These are phyloP conservation scores for Lineus longissimus DNA, from an alignment of 1,140 invertebrate species.

Conservation along the genomic window DNA sequence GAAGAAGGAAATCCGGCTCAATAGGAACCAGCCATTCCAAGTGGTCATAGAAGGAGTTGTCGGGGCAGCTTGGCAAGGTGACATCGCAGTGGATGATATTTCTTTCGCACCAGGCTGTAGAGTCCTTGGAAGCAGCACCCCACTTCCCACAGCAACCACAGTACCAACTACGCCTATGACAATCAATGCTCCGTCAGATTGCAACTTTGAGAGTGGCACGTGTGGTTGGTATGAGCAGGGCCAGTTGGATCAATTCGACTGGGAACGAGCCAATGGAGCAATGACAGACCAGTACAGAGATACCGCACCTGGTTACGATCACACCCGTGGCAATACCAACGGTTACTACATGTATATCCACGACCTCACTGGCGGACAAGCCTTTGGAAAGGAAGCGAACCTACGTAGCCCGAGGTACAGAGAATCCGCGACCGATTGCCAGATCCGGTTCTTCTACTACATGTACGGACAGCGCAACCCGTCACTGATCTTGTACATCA, in stretches of 20 bases:
- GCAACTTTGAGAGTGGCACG: slow-evolving; percentile 31
- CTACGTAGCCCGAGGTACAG: slow-evolving; percentile 24
- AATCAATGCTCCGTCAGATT: slow-evolving; percentile 11
- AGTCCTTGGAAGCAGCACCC: no score
- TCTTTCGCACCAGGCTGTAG: slow-evolving; percentile 43
- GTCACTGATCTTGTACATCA: slow-evolving; percentile 18
- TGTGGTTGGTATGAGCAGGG: slow-evolving; percentile 31
- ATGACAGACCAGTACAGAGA: slow-evolving; percentile 13
- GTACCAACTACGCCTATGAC: not conserved
- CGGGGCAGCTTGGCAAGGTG: slow-evolving; percentile 66
- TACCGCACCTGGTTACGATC: slow-evolving; percentile 27
- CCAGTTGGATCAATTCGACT: slow-evolving; percentile 28
- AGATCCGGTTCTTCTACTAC: slow-evolving; percentile 65
- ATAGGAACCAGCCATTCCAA: slow-evolving; percentile 17
- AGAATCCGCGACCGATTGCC: slow-evolving; percentile 30
- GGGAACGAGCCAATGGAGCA: slow-evolving; percentile 25
- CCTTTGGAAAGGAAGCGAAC: slow-evolving; percentile 19
- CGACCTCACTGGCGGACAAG: slow-evolving; percentile 22
- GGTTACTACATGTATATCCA: slow-evolving; percentile 34
- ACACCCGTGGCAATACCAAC: slow-evolving; percentile 21
- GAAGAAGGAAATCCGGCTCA: slow-evolving; percentile 16
- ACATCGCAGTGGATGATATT: slow-evolving; percentile 72
- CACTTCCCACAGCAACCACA: slow-evolving; percentile 7
- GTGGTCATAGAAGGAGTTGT: slow-evolving; percentile 61
- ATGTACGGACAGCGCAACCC: slow-evolving; percentile 62